Conservation (phyloP, 2,113 vertebrate genomes). For the Oncorhynchus tshawytscha region DNA sequence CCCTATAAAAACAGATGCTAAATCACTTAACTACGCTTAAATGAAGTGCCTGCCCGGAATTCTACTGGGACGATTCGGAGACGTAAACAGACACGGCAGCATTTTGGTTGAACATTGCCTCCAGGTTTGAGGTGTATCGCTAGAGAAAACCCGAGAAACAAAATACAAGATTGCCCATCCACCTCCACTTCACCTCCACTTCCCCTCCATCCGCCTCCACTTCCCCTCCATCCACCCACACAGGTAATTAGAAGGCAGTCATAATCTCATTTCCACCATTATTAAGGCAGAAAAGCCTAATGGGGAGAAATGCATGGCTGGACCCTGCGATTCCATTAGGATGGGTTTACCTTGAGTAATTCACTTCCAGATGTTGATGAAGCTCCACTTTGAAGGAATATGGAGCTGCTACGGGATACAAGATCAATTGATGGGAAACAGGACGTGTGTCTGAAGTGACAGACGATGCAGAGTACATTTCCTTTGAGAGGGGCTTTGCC, state of each 20-base stretch:
- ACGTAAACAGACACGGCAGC: background rate
- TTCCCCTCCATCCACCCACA: background rate
- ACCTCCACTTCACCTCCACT: background rate
- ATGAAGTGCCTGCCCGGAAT: conserved; percentile 59
- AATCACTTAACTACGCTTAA: conserved; percentile 70
- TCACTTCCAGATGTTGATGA: conserved; percentile 17
- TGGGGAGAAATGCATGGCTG: conserved; percentile 5
- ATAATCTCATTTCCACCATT: conserved; percentile 11
- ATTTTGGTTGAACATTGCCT: background rate
- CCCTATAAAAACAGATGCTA: conserved; percentile 65
- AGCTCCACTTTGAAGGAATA: conserved; percentile 27
- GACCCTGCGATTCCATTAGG: conserved; percentile 21
- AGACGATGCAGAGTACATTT: conserved; percentile 48
- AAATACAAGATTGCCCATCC: too few species aligned
- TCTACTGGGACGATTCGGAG: conserved; percentile 41
- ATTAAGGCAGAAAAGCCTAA: conserved; percentile 6
- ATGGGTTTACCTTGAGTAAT: conserved; percentile 26
- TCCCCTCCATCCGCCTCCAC: background rate
- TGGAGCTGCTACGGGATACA: conserved; percentile 18
- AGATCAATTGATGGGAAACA: conserved; percentile 60
- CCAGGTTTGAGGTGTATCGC: background rate
- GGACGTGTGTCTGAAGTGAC: conserved; percentile 43
- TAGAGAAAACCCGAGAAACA: background rate
- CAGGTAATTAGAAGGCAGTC: background rate
- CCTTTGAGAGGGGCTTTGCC: conserved; percentile 39